These are phyloP conservation scores for Cossypha niveicapilla DNA, from an alignment of 2,797 vertebrate species.

Conservation along the genomic window DNA sequence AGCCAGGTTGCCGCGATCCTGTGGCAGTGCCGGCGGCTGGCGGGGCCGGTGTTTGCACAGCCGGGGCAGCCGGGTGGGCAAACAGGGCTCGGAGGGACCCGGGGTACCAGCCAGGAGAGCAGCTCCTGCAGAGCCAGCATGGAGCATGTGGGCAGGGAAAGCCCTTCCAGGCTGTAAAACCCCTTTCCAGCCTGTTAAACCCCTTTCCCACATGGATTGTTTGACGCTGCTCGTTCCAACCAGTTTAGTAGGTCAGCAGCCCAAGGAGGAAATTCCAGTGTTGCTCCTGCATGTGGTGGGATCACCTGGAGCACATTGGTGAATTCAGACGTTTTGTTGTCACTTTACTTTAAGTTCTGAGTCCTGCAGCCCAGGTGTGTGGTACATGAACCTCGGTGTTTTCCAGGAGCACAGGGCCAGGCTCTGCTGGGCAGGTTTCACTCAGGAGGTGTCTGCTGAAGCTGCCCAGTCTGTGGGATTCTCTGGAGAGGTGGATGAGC, in stretches of 20 bases:
- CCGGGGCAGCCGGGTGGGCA: conserved; percentile 25
- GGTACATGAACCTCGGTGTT: rapidly evolving
- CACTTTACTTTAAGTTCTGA: neutral
- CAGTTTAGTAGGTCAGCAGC: neutral
- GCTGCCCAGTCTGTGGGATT: neutral
- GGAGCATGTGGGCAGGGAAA: neutral
- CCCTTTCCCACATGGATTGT: rapidly evolving
- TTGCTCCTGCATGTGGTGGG: neutral
- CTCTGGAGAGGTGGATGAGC: neutral
- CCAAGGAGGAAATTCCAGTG: neutral
- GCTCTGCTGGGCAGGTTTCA: neutral
- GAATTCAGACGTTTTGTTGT: neutral
- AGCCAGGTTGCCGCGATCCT: conserved; percentile 84
- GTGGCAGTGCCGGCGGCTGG: conserved; percentile 64
- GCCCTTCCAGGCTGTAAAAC: neutral
- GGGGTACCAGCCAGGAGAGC: neutral
- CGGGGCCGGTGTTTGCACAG: conserved; percentile 78
- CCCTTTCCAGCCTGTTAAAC: neutral
- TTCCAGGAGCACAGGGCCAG: rapidly evolving
- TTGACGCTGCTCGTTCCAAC: neutral
- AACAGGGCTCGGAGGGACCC: neutral
- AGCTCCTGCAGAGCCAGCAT: neutral
- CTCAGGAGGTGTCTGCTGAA: neutral
- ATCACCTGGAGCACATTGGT: neutral
- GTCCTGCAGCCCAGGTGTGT: neutral